Conservation (phyloP, 2,888 invertebrate species). For the Caenorhabditis macrosperma region DNA sequence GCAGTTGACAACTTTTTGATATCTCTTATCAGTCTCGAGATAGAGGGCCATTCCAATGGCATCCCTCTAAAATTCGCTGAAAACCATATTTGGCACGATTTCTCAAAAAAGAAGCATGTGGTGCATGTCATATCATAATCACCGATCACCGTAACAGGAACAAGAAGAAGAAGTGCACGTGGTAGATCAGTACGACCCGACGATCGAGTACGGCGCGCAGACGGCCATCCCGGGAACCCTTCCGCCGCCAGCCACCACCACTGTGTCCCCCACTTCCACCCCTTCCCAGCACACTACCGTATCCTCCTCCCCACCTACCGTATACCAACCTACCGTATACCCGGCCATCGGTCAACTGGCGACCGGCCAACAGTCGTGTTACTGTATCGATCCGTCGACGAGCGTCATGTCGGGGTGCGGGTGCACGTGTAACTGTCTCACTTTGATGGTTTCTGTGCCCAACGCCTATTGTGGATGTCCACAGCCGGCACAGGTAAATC, state of each 20-base stretch:
- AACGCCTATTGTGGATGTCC: constrained; percentile 69
- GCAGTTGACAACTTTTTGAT: too few relatives aligned
- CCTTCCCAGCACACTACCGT: constrained; percentile 22
- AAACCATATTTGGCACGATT: too few relatives aligned
- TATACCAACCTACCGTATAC: constrained; percentile 50
- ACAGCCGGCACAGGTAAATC: constrained; percentile 60
- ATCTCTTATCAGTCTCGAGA: too few relatives aligned
- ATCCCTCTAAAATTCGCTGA: too few relatives aligned
- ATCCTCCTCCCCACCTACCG: constrained; percentile 19
- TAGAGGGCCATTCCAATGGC: too few relatives aligned
- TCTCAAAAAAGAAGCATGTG: too few relatives aligned
- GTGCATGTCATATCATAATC: neutral
- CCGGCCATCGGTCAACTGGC: constrained; percentile 63
- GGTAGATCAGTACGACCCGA: constrained; percentile 10
- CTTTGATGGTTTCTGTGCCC: constrained; percentile 64
- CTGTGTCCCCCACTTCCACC: constrained; percentile 16
- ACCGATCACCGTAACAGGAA: constrained; percentile 4
- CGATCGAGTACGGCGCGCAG: constrained; percentile 35
- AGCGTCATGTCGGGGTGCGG: constrained; percentile 62
- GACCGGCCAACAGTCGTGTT: constrained; percentile 61
- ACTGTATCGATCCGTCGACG: constrained; percentile 65
- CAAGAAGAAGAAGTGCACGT: constrained; percentile 23
- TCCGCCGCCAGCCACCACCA: constrained; percentile 36
- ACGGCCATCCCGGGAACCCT: constrained; percentile 48
- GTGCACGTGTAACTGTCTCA: constrained; percentile 66